phyloP scores from a whole-genome alignment of 2,888 invertebrate genomes.

The Clusia tigrina region DNA sequence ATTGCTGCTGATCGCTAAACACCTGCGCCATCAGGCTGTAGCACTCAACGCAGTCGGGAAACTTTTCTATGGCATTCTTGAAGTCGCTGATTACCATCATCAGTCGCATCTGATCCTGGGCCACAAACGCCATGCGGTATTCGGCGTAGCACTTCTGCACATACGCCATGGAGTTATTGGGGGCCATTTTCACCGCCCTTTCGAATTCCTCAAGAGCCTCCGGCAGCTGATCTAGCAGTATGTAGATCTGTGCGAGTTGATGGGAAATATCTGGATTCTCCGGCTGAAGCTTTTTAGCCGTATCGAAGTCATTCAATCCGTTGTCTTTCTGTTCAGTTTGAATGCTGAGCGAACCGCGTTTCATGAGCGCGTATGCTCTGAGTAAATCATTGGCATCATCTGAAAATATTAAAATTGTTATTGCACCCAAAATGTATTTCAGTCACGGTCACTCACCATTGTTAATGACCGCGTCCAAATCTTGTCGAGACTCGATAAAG shows the following conservation, averaged over 20 bases:
- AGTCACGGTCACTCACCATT: slow-evolving; percentile 58
- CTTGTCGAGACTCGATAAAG: slow-evolving; percentile 75
- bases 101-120: slow-evolving; percentile 70
- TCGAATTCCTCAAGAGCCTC: slow-evolving; percentile 85
- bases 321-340: slow-evolving; percentile 78
- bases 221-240: slow-evolving; percentile 81
- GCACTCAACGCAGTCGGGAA: slow-evolving; percentile 86
- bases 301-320: slow-evolving; percentile 81
- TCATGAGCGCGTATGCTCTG: slow-evolving; percentile 85
- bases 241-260: slow-evolving; percentile 88
- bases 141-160: slow-evolving; percentile 92
- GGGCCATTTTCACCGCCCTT: slow-evolving; percentile 81
- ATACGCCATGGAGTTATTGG: slow-evolving; percentile 83
- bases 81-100: slow-evolving; percentile 77
- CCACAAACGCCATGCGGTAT: slow-evolving; percentile 75
- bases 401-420: slow-evolving; percentile 34
- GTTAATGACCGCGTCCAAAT: slow-evolving; percentile 76
- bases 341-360: slow-evolving; percentile 84
- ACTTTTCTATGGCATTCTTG: slow-evolving; percentile 77
- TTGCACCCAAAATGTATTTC: not conserved
- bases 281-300: slow-evolving; percentile 79
- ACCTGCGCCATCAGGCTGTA: slow-evolving; percentile 92
- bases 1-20: slow-evolving; percentile 83
- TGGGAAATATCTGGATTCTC: slow-evolving; percentile 90
- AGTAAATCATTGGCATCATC: slow-evolving; percentile 70